Evolutionary conservation across 2,888 invertebrate genomes (phyloP), one percentile per base, ranked within the genome.

Genomic region (Lissocephala sabroskyi): DNA sequence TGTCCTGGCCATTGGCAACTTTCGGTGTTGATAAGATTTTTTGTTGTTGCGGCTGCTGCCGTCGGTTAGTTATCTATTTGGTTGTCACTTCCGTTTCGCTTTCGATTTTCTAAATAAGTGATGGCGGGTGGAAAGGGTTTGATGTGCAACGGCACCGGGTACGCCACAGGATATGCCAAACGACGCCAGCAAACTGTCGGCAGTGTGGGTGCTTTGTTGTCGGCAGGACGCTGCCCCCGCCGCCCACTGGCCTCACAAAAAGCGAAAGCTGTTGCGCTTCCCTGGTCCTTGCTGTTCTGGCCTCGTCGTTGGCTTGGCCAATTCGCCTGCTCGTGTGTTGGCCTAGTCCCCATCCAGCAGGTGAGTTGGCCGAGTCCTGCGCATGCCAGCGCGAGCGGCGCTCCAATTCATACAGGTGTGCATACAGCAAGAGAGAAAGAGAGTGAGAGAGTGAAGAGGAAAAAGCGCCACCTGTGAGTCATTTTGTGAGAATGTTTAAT

Each of bases 21-120:
- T 35, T 16, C 16, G 7, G 3, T 14, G 16, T 16, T 35, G 7
- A 35, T n/a, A 28, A 28, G 16, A 29, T 11, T 29, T 41, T 28
- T 2, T 29, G 13, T 41, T 41, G 19, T 45, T 52, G 28, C 45
- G 56, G n/a, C n/a, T n/a, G n/a, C n/a, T n/a, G n/a, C n/a, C n/a
- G n/a, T n/a, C n/a, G n/a, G n/a, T n/a, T n/a, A n/a, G 60, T 56
- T 56, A 59, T 55, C 57, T 71, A 55, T 54, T 57, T 68, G 57
- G 55, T 67, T 63, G 63, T 41, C 56, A 59, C 28, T 63, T 71
- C 65, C 76, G 62, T 32, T 71, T 75, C 67, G 68, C 52, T 65
- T 63, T 59, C 42, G 58, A 48, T 53, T 63, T 71, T 73, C 73
- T 75, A 75, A 75, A 71, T 75, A 75, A 67, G 55, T 56, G 55